Evolutionary conservation across 2,888 invertebrate species (phyloP), one percentile per base, ranked within the genome.

Genomic region (Leucozona laternaria): DNA sequence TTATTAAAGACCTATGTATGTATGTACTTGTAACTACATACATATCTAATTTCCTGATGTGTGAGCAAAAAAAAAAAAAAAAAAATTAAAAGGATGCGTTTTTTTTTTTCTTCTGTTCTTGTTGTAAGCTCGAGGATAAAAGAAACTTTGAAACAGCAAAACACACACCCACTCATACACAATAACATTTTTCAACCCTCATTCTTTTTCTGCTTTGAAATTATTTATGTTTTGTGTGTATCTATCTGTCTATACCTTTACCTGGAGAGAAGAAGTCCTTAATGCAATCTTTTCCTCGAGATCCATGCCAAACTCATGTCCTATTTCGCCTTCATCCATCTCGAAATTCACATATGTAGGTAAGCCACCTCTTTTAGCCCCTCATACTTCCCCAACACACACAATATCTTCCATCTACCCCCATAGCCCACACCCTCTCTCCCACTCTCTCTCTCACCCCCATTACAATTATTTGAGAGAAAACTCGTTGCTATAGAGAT

Each of bases 41-140:
- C n/a, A n/a, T n/a, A 83, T 70, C 45, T 75, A 77, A 83, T 83
- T 73, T 82, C 82, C 78, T 76, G 75, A 71, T 45, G 55, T 81
- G 71, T 60, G 22, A 60, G 22, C 31, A 37, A 40, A 25, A 40
- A 17, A 25, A 25, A 22, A 50, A 28, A 31, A 25, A 31, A 31
- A 57, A 10, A 57, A 57, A 45, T 17, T 40, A 37, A 80, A 81
- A 71, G 75, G 73, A 78, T 86, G 77, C 77, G 78, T 77, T 85
- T 72, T 68, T 68, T 77, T 85, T 72, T 53, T 50, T 34, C 13
- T 34, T 34, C 11, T 34, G 7, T 37, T 20, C n/a, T 4, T 37
- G 13, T 58, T 37, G 28, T 53, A 37, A 68, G 68, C 68, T 68
- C 11, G 25, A 25, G 50, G 68, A 53, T 48, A 53, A 34, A 68